phyloP scores from a whole-genome alignment of 1,140 invertebrate species.

The Drosophila fuyamai region DNA sequence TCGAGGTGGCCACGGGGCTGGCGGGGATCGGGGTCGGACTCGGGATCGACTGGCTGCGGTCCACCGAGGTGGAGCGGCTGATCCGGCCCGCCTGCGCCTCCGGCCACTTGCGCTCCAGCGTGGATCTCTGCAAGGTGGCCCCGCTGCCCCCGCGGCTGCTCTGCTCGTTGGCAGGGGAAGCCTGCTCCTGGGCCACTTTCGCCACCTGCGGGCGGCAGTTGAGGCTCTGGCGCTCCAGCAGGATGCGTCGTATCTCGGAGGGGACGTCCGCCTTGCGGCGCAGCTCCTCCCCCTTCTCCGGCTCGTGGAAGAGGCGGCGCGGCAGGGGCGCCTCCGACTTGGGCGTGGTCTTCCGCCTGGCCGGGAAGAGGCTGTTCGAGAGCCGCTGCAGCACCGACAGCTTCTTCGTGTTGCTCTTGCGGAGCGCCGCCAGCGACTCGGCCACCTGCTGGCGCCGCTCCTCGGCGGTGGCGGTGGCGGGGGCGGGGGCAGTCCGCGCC shows the following conservation, averaged over 20 bases:
- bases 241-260: slow-evolving; percentile 57
- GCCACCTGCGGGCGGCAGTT: background rate
- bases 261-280: slow-evolving; percentile 27
- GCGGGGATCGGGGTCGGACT: background rate
- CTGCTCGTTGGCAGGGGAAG: too few relatives aligned
- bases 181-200: too few relatives aligned
- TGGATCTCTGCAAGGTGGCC: slow-evolving; percentile 13
- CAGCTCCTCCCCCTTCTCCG: background rate
- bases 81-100: slow-evolving; percentile 39
- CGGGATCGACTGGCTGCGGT: slow-evolving; percentile 58
- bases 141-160: too few relatives aligned
- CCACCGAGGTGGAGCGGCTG: slow-evolving; percentile 63
- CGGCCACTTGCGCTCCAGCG: slow-evolving; percentile 56
- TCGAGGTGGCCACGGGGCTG: slow-evolving; percentile 33
- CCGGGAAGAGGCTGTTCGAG: slow-evolving; percentile 70
- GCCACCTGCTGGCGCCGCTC: slow-evolving; percentile 45
- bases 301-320: slow-evolving; percentile 14
- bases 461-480: slow-evolving; percentile 26
- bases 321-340: slow-evolving; percentile 43
- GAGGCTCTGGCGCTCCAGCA: slow-evolving; percentile 65
- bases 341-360: slow-evolving; percentile 69
- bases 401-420: slow-evolving; percentile 70
- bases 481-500: background rate
- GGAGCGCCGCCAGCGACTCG: slow-evolving; percentile 49
- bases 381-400: slow-evolving; percentile 77